Conservation (phyloP, 2,888 invertebrate species). For the Leptarthrus brevirostris region DNA sequence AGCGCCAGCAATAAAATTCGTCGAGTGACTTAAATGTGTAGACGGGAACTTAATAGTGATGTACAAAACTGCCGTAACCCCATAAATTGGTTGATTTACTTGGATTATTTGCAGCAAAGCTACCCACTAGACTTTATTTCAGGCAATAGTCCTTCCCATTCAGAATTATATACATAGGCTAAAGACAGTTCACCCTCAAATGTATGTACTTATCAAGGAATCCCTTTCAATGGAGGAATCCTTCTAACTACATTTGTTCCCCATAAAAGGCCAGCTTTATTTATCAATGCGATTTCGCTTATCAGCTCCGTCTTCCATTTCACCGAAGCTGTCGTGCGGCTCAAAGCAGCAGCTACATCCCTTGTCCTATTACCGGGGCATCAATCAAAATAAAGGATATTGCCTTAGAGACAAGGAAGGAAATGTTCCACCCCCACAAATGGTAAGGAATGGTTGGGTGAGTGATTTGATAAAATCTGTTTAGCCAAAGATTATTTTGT, state of each 20-base stretch:
- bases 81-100: too few species aligned
- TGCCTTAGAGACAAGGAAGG: constrained; percentile 6
- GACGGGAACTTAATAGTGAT: too few species aligned
- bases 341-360: constrained; percentile 3
- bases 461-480: constrained; percentile 21
- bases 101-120: too few species aligned
- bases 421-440: neutral
- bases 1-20: too few species aligned
- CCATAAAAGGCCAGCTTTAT: neutral
- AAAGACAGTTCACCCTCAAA: too few species aligned
- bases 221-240: neutral
- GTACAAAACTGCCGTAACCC: too few species aligned
- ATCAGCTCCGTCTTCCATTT: constrained; percentile 12
- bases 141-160: neutral
- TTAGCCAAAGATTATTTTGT: constrained; percentile 30
- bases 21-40: too few species aligned
- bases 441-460: neutral
- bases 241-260: neutral
- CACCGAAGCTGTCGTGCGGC: neutral
- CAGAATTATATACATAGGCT: neutral
- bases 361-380: constrained; percentile 21
- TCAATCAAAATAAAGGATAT: constrained; percentile 35
- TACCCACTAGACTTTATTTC: too few species aligned
- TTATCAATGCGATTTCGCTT: constrained; percentile 11
- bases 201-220: neutral